These are phyloP conservation scores for Sebastes itinus DNA, from an alignment of 2,797 vertebrate species.

Conservation along the genomic window DNA sequence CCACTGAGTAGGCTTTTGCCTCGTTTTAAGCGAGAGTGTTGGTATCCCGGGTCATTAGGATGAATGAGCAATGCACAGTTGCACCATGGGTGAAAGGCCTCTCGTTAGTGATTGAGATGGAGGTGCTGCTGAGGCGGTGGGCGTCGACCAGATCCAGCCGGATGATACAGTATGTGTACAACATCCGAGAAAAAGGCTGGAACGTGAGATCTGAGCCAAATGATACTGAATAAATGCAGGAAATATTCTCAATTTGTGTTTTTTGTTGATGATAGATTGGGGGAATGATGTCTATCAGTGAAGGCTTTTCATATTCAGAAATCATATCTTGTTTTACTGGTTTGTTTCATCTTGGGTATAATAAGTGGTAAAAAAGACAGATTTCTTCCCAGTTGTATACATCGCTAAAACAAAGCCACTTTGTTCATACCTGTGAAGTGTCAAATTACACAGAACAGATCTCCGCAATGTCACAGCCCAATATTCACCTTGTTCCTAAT, in stretches of 20 bases:
- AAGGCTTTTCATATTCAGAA: neutral
- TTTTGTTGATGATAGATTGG: neutral
- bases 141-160: constrained; percentile 49
- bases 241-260: constrained; percentile 4
- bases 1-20: constrained; percentile 15
- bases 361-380: neutral
- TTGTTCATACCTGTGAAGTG: constrained; percentile 61
- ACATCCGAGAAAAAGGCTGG: constrained; percentile 21
- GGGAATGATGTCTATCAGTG: neutral
- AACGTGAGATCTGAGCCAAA: constrained; percentile 20
- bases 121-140: constrained; percentile 63
- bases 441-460: constrained; percentile 57
- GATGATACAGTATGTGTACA: constrained; percentile 25
- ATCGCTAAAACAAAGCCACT: constrained; percentile 29
- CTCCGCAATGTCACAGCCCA: constrained; percentile 51
- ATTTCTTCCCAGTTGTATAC: neutral
- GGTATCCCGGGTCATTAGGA: constrained; percentile 64
- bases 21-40: constrained; percentile 36
- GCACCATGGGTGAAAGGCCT: constrained; percentile 66
- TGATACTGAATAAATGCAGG: constrained; percentile 10
- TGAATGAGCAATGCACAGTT: constrained; percentile 53
- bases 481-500: constrained; percentile 69
- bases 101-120: constrained; percentile 69
- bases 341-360: neutral
- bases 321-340: neutral